A percentile compares a stretch with the other conserved stretches of the same genome.
phyloP scores from a whole-genome alignment of 1,140 invertebrate genomes.

The Neotoxoptera formosana region DNA sequence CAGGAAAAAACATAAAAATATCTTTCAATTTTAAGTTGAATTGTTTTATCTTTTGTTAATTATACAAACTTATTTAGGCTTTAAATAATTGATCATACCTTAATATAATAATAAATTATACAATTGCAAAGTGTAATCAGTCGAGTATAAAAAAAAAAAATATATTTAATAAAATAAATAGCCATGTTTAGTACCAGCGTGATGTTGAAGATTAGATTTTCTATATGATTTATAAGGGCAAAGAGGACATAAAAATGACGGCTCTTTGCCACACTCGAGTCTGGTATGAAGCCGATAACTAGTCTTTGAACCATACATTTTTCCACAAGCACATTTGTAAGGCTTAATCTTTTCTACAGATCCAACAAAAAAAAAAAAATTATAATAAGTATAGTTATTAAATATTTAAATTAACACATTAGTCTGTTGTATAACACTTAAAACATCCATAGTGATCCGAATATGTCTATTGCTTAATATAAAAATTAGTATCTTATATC shows the following conservation, averaged over 20 bases:
- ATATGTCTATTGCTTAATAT: background rate
- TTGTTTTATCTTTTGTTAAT: background rate
- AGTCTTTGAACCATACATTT: constrained; percentile 36
- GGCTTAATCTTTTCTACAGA: background rate
- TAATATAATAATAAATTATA: background rate
- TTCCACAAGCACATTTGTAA: constrained; percentile 55
- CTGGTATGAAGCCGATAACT: constrained; percentile 63
- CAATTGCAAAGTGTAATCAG: background rate
- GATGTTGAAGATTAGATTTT: constrained; percentile 31
- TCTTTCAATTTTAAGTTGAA: no score
- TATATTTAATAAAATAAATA: background rate
- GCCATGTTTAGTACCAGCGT: background rate
- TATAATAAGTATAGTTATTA: background rate
- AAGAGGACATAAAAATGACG: constrained; percentile 63
- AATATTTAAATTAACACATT: background rate
- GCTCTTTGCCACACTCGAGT: constrained; percentile 64
- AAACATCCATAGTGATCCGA: background rate
- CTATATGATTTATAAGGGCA: constrained; percentile 62
- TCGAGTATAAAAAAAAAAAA: background rate
- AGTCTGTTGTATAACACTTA: background rate
- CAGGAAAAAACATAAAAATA: no score
- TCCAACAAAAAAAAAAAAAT: background rate
- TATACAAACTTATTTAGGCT: background rate
- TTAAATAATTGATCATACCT: background rate
- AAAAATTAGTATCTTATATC: background rate